phyloP scores from a whole-genome alignment of 2,888 invertebrate genomes.

The Ischnus inquisitorius region DNA sequence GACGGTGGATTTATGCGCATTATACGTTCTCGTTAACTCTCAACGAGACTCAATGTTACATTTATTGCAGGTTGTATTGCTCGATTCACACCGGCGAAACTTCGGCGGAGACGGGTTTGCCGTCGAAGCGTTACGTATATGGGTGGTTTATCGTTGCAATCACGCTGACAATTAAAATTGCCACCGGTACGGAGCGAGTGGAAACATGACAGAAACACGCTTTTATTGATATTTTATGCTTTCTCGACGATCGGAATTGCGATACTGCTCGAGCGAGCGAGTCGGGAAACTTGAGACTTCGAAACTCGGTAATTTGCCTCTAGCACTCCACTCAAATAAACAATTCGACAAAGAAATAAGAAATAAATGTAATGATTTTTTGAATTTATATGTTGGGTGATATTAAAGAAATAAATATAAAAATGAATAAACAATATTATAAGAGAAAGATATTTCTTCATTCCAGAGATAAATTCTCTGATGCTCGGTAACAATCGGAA shows the following conservation, averaged over 20 bases:
- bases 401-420: no score
- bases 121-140: background rate
- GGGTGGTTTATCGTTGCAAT: background rate
- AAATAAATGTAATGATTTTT: no score
- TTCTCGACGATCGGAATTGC: background rate
- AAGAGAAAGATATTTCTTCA: no score
- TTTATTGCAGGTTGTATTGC: background rate
- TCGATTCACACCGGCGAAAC: background rate
- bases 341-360: background rate
- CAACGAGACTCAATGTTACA: background rate
- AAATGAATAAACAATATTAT: no score
- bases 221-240: background rate
- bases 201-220: background rate
- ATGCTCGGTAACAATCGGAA: no score
- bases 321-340: background rate
- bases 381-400: no score
- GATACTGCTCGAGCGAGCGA: background rate
- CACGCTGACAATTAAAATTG: background rate
- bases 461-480: no score
- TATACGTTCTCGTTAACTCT: slow-evolving; percentile 20
- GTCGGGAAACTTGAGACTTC: background rate
- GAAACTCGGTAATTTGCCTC: background rate
- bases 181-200: background rate
- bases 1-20: background rate
- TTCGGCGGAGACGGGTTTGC: background rate